Evolutionary conservation across 2,888 invertebrate species (phyloP).

Genomic region (Malachius bipustulatus): DNA sequence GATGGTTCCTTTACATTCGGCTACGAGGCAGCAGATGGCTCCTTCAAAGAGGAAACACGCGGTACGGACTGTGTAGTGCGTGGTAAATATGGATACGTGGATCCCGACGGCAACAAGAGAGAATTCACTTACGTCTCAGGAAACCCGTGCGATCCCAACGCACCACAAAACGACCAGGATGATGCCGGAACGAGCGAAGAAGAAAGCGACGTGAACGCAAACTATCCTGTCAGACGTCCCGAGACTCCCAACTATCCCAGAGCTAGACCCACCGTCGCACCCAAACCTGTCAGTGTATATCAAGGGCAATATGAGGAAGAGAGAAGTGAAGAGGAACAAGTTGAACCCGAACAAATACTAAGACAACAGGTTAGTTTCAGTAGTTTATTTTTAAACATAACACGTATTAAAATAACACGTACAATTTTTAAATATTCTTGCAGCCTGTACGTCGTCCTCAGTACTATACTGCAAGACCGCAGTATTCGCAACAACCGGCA

Average conservation of each 20-base stretch:
- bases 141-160: constrained; percentile 76
- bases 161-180: constrained; percentile 55
- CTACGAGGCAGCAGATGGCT: constrained; percentile 74
- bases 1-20: constrained; percentile 78
- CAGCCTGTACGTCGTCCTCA: constrained; percentile 33
- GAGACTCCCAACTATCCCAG: constrained; percentile 41
- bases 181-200: constrained; percentile 34
- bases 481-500: constrained; percentile 26
- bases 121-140: constrained; percentile 81
- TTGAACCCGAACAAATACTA: constrained; percentile 41
- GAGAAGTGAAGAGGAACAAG: constrained; percentile 48
- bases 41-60: constrained; percentile 76
- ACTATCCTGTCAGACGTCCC: constrained; percentile 46
- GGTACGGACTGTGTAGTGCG: constrained; percentile 78
- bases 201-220: constrained; percentile 31
- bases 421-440: constrained; percentile 13
- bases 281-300: constrained; percentile 51
- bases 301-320: constrained; percentile 60
- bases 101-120: constrained; percentile 74
- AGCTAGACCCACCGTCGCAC: constrained; percentile 36
- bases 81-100: constrained; percentile 78
- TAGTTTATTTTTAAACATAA: constrained; percentile 4
- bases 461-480: constrained; percentile 31
- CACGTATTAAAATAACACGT: too few relatives aligned
- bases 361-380: constrained; percentile 31